Percentiles rank a stretch among this genome's conserved stretches.
phyloP scores from a whole-genome alignment of 2,113 vertebrate genomes.

The Strigops habroptila region DNA sequence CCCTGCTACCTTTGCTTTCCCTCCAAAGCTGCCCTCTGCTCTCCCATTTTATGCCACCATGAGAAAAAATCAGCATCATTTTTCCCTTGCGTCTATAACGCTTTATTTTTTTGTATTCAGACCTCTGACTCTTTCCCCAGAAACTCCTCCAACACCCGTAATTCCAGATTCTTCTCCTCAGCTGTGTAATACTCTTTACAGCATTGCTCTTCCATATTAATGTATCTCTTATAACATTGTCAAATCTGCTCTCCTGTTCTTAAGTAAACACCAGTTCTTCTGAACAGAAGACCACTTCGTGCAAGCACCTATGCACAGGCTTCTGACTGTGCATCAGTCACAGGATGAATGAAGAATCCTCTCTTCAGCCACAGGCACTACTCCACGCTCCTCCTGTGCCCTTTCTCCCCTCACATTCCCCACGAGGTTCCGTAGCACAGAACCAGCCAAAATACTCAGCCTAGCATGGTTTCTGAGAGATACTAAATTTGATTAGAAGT shows the following conservation, averaged over 20 bases:
- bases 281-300: not conserved
- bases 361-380: not conserved
- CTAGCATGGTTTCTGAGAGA: not conserved
- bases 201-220: not conserved
- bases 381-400: not conserved
- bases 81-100: not conserved
- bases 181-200: not conserved
- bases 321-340: not conserved
- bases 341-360: not conserved
- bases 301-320: not conserved
- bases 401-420: not conserved
- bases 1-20: not conserved
- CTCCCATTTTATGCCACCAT: not conserved
- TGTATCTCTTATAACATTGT: not conserved
- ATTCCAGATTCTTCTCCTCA: not conserved
- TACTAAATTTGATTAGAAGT: not conserved
- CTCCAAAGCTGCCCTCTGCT: not conserved
- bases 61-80: not conserved
- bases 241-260: not conserved
- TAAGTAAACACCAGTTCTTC: not conserved
- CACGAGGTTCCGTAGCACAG: not conserved
- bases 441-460: not conserved
- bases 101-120: not conserved
- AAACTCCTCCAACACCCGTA: not conserved
- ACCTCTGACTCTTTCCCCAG: not conserved